Conservation (phyloP, 2,113 vertebrate species). For the Phylloscopus trochiloides region DNA sequence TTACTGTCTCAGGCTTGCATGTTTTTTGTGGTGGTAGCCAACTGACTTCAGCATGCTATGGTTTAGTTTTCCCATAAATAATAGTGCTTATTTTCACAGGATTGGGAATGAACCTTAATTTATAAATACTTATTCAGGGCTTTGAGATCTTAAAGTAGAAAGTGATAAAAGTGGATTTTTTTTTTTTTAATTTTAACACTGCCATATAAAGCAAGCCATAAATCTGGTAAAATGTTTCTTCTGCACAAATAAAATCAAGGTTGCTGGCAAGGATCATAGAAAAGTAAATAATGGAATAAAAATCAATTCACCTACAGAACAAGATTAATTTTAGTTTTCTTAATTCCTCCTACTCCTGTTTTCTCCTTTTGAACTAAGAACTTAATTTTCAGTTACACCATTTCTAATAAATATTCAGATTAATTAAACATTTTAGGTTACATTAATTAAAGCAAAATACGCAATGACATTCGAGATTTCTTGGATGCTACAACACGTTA, state of each 20-base stretch:
- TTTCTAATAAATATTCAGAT: slow-evolving; percentile 32
- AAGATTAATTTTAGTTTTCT: slow-evolving; percentile 24
- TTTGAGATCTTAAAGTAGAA: neutral
- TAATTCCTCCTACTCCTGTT: slow-evolving; percentile 29
- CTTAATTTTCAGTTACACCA: slow-evolving; percentile 6
- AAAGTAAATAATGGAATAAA: slow-evolving; percentile 28
- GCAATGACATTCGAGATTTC: neutral
- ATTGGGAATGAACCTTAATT: neutral
- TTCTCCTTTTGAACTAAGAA: slow-evolving; percentile 17
- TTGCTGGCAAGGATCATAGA: slow-evolving; percentile 1
- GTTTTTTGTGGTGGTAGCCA: neutral
- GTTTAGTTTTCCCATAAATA: neutral
- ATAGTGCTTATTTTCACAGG: neutral
- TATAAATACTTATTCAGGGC: neutral
- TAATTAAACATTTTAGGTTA: slow-evolving; percentile 7
- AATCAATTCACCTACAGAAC: slow-evolving; percentile 26
- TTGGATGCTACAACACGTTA: neutral
- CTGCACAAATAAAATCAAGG: neutral
- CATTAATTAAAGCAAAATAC: slow-evolving; percentile 45
- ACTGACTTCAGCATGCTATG: neutral
- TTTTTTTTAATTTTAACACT: neutral
- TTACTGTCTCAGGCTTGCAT: neutral
- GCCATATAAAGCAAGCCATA: neutral
- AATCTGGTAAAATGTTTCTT: neutral
- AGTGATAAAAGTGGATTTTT: neutral